Base-by-base conservation (phyloP, 2,113 vertebrate genomes). In the Lutjanus erythropterus region DNA sequence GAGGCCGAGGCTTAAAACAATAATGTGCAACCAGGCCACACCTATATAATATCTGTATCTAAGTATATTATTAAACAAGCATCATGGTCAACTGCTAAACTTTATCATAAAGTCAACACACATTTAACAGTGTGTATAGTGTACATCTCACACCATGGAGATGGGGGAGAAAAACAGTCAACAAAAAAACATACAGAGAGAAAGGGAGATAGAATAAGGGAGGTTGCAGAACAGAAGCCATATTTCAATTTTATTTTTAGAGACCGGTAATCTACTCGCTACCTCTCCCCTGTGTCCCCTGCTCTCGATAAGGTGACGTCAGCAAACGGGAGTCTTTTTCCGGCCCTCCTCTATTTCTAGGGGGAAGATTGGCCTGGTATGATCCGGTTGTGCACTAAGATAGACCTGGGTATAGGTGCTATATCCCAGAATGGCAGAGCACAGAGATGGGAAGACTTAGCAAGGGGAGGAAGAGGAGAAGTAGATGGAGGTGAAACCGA, bases 1-100 rank as follows among this genome's bases (percentile, higher is more conserved):
- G 83, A 87, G 83, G 70, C 83, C 31, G 88, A 95, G 94, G 94
- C 94, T 96, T 95, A 95, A 96, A 64, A 92, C 95, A 94, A 92
- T 92, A 89, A 95, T 95, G 91, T 95, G 94, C 91, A 91, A 93
- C 85, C 91, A 77, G 93, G 61, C 93, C 87, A 84, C 85, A 78
- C 86, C 83, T 83, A 74, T 55, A 41, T 71, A 78, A 69, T 79
- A 49, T 79, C 69, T 73, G 53, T 84, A 27, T 86, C 42, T 53
- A 71, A 79, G 75, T 62, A 56, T 80, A 75, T 75, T 83, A 81
- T 81, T 82, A 66, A 86, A 71, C 21, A 75, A 78, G 84, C 27
- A 86, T 88, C 71, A 81, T 83, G 35, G 52, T 80, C 80, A 68
- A 23, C 66, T 72, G 15, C 41, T 71, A 11, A 6, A 78, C 31